Base-by-base conservation (phyloP, 2,113 vertebrate species). In the Choloepus hoffmanni region DNA sequence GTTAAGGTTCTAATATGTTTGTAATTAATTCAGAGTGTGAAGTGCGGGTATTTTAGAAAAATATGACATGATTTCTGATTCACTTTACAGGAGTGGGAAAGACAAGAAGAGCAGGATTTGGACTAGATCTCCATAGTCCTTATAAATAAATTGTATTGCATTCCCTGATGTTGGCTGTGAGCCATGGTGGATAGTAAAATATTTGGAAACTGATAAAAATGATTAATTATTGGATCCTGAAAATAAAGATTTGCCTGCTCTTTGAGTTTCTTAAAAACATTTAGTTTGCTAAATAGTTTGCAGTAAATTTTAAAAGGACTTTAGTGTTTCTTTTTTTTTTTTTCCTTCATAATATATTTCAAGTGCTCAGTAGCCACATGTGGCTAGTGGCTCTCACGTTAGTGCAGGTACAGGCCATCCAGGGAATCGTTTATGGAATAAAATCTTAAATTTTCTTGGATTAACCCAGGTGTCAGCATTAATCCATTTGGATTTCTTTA, bases 251-350 rank as follows among this genome's bases (percentile, higher is more conserved):
- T 50, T 83, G 67, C 65, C 40, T 83, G 24, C 7, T 65, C 16
- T 82, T 62, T 72, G 8, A 45, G 70, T 79, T 91, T 90, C 28
- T 86, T 93, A 55, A 82, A 86, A 90, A 21, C 1, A 36, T 60
- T 74, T 87, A 5, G 77, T 87, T 9, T 55, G 43, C 87, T 26
- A 19, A 62, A 58, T 62, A 40, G 8, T 23, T 86, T 23, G 15
- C 43, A 53, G 21, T 85, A 55, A 92, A 62, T 89, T 68, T 15
- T 94, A 86, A 67, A 96, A 88, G 40, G 48, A 43, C 26, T 81
- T 85, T 90, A 62, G 58, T 82, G 53, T 83, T 93, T 58, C 10
- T 63, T 55, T 55, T 43, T n/a, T 60, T 43, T 45, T 45, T 45
- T 45, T 45, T 45, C 7, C 43, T 45, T 45, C 7, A 1, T 7